phyloP scores from a whole-genome alignment of 2,113 vertebrate species.

The Corythaeola cristata region DNA sequence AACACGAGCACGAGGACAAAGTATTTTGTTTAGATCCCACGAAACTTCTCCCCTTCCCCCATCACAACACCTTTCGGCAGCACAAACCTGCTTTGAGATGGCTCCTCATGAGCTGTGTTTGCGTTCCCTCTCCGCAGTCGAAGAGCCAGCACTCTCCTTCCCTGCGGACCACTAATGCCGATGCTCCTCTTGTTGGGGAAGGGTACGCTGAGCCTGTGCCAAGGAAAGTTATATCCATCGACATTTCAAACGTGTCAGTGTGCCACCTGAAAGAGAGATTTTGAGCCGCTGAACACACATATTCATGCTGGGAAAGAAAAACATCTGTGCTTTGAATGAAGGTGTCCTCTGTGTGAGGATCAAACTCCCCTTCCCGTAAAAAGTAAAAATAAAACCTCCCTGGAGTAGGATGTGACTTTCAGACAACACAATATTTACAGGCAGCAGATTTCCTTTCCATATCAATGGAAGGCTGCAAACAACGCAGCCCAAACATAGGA shows the following conservation, averaged over 20 bases:
- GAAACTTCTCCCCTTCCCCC: background rate
- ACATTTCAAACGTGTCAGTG: conserved; percentile 50
- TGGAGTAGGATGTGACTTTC: background rate
- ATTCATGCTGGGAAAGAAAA: background rate
- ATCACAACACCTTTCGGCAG: accelerated
- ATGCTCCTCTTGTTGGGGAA: conserved; percentile 83
- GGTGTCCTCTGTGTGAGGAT: no score
- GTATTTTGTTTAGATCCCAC: accelerated
- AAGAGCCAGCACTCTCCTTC: conserved; percentile 93
- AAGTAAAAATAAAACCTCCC: background rate
- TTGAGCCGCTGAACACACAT: accelerated
- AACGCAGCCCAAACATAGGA: accelerated
- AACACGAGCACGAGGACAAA: accelerated
- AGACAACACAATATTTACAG: background rate
- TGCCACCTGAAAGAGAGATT: background rate
- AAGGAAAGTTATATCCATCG: conserved; percentile 91
- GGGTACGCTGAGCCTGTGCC: conserved; percentile 91
- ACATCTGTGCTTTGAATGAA: background rate
- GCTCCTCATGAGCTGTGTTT: conserved; percentile 93
- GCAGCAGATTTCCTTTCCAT: background rate
- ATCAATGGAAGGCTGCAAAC: background rate
- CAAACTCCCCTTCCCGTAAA: background rate
- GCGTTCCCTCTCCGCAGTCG: conserved; percentile 95
- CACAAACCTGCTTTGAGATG: conserved; percentile 82
- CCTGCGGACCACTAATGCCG: conserved; percentile 84